Evolutionary conservation across 2,888 invertebrate species (phyloP), one percentile per base, ranked within the genome.

Genomic region (Cryptus viduatorius): DNA sequence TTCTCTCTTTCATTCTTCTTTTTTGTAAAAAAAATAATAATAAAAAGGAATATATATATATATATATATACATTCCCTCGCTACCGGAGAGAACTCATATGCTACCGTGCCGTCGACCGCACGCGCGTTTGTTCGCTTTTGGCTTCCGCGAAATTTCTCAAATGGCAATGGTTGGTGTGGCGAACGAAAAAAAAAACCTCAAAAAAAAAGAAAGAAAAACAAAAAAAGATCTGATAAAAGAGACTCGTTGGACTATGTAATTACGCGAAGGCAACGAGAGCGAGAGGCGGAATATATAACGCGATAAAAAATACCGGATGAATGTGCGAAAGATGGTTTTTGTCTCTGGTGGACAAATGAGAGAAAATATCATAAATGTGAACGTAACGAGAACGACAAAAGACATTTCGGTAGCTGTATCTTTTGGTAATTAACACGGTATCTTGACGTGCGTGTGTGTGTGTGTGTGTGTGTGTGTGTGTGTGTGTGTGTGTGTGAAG

Each of bases 391-490:
- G 61, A n/a, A 42, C 29, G 68, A 65, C 59, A 72, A 77, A 75
- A 19, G 81, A 73, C 90, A 91, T 65, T 64, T 44, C 53, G 88
- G 91, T 90, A 89, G 91, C 90, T 92, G 89, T 90, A 92, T 92
- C 92, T 90, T 92, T 92, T 86, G 86, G 91, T 91, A 92, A 92
- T 93, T 92, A 92, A 90, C 50, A 71, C 61, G 5, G 44, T n/a
- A 12, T 24, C 7, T 12, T 7, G 71, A 3, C 31, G 8, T 14
- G 56, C n/a, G 24, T 16, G 68, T 10, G 14, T 12, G 19, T 16
- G 10, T 24, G 72, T 50, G 24, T 65, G 37, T 48, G 50, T 37
- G 8, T n/a, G n/a, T n/a, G n/a, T n/a, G 56, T 24, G 24, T 16
- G 68, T 10, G 14, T 12, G 19, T 16, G 10, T 24, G 72, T 50